A percentile compares a stretch with the other conserved stretches of the same genome.
Evolutionary conservation across 2,888 invertebrate genomes (phyloP).

Genomic region (Hypena proboscidalis): DNA sequence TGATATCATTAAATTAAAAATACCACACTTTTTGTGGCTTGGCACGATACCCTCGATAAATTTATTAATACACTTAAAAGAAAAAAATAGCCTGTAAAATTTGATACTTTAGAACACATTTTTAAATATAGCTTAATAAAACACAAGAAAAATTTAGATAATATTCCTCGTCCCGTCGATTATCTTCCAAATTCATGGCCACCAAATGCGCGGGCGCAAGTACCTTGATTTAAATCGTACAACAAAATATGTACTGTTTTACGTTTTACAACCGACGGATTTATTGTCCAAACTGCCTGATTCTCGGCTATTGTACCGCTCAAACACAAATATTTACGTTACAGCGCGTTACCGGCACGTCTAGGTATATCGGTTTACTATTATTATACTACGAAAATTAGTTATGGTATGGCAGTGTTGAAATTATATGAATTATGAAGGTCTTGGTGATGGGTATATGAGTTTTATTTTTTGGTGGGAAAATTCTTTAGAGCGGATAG

Average conservation of each 20-base stretch:
- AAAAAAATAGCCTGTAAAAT: too few species aligned
- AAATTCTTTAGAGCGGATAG: not conserved
- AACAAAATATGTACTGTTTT: slow-evolving; percentile 80
- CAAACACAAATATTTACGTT: slow-evolving; percentile 70
- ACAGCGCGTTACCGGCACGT: slow-evolving; percentile 17
- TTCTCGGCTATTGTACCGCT: slow-evolving; percentile 64
- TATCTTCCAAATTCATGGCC: slow-evolving; percentile 28
- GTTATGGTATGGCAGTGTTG: slow-evolving; percentile 47
- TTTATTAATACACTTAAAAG: too few species aligned
- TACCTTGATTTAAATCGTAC: slow-evolving; percentile 73
- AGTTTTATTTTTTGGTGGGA: slow-evolving; percentile 15
- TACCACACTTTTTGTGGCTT: too few species aligned
- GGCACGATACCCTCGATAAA: too few species aligned
- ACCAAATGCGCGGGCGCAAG: slow-evolving; percentile 61
- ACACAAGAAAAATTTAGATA: too few species aligned
- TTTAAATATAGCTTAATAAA: too few species aligned
- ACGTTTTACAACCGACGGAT: slow-evolving; percentile 69
- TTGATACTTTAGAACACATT: too few species aligned
- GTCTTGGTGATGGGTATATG: slow-evolving; percentile 19
- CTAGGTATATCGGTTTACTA: slow-evolving; percentile 45
- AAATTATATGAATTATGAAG: slow-evolving; percentile 44
- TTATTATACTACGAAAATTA: slow-evolving; percentile 41
- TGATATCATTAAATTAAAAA: too few species aligned
- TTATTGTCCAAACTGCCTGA: slow-evolving; percentile 70
- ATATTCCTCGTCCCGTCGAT: not conserved